Conservation (phyloP, 2,888 invertebrate species). For the Plagodis pulveraria region DNA sequence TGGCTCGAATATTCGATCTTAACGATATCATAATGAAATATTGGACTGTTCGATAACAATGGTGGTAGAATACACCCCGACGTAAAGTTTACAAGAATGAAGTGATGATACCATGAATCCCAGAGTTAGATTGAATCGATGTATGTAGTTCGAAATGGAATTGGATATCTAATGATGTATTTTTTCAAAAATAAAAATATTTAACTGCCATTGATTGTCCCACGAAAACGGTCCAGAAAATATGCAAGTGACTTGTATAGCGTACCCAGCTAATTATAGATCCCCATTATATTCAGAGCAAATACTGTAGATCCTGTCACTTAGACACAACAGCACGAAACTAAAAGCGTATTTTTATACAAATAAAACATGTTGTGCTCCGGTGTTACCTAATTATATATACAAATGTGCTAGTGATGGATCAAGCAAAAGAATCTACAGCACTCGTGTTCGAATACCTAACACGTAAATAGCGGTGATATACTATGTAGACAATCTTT, state of each 20-base stretch:
- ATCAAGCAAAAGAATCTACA: slow-evolving; percentile 69
- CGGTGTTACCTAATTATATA: slow-evolving; percentile 45
- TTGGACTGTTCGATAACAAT: too few relatives aligned
- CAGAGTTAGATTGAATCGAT: slow-evolving; percentile 7
- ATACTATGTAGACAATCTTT: slow-evolving; percentile 6
- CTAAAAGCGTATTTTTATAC: slow-evolving; percentile 28
- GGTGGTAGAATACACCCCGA: background rate
- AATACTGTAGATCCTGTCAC: slow-evolving; percentile 62
- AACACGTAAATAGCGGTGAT: slow-evolving; percentile 27
- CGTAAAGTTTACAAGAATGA: background rate
- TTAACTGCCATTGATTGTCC: too few relatives aligned
- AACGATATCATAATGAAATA: background rate
- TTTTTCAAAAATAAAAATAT: too few relatives aligned
- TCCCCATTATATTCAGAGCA: slow-evolving; percentile 22
- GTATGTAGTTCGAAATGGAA: background rate
- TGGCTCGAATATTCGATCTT: too few relatives aligned
- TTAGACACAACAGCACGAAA: slow-evolving; percentile 34
- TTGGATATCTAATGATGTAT: background rate
- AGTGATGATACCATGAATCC: slow-evolving; percentile 7
- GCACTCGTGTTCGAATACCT: slow-evolving; percentile 43
- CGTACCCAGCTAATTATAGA: slow-evolving; percentile 12
- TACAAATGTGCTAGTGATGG: slow-evolving; percentile 53
- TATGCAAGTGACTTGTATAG: background rate
- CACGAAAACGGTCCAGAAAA: background rate
- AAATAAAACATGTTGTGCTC: slow-evolving; percentile 34